Evolutionary conservation across 2,113 vertebrate genomes (phyloP), one percentile per base, ranked within the genome.

Genomic region (Cinclus cinclus): DNA sequence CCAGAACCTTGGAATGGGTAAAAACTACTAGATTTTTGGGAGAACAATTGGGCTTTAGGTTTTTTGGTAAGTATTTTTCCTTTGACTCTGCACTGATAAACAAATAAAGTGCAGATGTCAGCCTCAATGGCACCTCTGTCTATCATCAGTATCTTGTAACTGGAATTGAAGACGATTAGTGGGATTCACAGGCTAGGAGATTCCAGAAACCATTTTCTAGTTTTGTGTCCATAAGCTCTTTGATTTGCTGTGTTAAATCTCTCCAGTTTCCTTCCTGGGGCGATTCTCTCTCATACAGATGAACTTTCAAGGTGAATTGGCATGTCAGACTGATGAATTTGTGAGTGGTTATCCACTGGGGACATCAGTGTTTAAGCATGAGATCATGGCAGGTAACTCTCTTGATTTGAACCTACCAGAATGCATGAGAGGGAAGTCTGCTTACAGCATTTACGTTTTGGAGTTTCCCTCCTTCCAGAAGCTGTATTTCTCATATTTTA

Each of bases 361-460:
- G 25, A 65, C 19, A 15, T 35, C 46, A 14, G 24, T 42, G 30
- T 89, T 71, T 52, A 56, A 70, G 35, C 23, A 58, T 3, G 2
- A 50, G 18, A 53, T 80, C 2, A 1, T 56, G 35, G 33, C 31
- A 52, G 41, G 33, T 64, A 52, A 46, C 39, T 60, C 30, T 68
- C 52, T 89, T 60, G 17, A 22, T 94, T 62, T 80, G 44, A 53
- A n/a, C 11, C 12, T 47, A 31, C 22, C 31, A 52, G 14, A 23
- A 41, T 24, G 24, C 4, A 31, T 49, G 39, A 0, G 9, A 17
- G 0, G 23, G 53, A 69, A 23, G 7, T 44, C 24, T 46, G 47
- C 8, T 80, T 80, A 55, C 71, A 35, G 11, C n/a, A 16, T 75
- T 82, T 88, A 11, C 33, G 31, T 69, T 73, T 68, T 69, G 46